Base-by-base conservation (phyloP, 2,797 vertebrate species). In the Meda fulgida region DNA sequence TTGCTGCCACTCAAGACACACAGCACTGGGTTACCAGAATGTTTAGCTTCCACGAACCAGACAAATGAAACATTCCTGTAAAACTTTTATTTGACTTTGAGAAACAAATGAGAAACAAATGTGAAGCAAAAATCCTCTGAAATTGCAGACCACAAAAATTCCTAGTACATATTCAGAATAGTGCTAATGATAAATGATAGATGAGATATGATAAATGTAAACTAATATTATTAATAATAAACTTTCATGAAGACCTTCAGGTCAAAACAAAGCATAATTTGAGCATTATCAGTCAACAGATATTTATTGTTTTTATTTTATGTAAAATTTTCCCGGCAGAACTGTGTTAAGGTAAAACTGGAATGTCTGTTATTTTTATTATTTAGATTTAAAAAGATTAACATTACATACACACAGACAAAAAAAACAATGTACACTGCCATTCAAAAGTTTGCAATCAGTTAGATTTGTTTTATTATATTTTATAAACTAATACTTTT, bases 1-100 rank as follows among this genome's bases (percentile, higher is more conserved):
- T 87, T 89, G 87, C 90, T 80, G 87, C 91, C 91, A 92, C 84
- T 93, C 89, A 90, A 82, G 87, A 92, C 91, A 92, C 84, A 91
- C 87, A 88, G 65, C 87, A 87, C 89, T 88, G 89, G 90, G 84
- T 88, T 83, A 88, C 86, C 86, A 81, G 21, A 87, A 46, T 31
- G 40, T 79, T 79, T 70, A 23, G 26, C 36, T 75, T 65, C n/a
- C 26, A 65, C 7, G n/a, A 82, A 63, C 65, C 23, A 70, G 79
- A 70, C 66, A 70, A 18, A 40, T 13, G 13, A 8, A 40, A 81
- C 19, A 69, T 26, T 48, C 8, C 34, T 69, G 48, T 26, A 55
- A 36, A 51, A 80, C 21, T 38, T 26, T 43, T 48, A 70, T 71
- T 71, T 60, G 51, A 43, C 51, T 26, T 72, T 29, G 46, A 73